These are phyloP conservation scores for Oreonectes daqikongensis DNA, from an alignment of 2,797 vertebrate species.

Conservation along the genomic window DNA sequence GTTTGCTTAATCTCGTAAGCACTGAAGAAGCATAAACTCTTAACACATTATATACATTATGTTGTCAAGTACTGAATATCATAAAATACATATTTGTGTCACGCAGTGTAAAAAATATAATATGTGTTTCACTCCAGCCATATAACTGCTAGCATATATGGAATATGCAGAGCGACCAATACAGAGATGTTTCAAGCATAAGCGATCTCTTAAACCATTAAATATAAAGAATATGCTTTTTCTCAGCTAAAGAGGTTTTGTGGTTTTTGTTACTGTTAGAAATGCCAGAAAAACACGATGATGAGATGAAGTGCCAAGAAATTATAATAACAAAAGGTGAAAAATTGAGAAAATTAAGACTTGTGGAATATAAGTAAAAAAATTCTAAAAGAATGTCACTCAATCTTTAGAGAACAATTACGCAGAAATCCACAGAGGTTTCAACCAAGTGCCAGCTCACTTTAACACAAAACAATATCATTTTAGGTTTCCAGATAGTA, in stretches of 20 bases:
- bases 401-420: not conserved
- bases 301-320: not conserved
- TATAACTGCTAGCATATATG: not conserved
- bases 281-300: not conserved
- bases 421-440: not conserved
- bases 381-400: not conserved
- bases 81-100: not conserved
- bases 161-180: not conserved
- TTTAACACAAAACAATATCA: too few species aligned
- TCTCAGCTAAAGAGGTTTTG: not conserved
- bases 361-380: not conserved
- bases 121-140: not conserved
- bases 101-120: not conserved
- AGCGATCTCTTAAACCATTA: not conserved
- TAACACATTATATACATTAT: not conserved
- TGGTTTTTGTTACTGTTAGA: not conserved
- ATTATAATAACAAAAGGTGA: not conserved
- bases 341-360: not conserved
- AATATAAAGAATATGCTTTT: not conserved
- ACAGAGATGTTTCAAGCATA: not conserved
- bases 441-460: too few species aligned
- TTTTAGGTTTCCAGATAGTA: slow-evolving; percentile 15
- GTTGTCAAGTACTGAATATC: not conserved
- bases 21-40: not conserved
- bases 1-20: not conserved